Percentiles rank a stretch among this genome's conserved stretches.
These are phyloP conservation scores for Manis javanica DNA, from an alignment of 2,797 vertebrate species.

Conservation along the genomic window DNA sequence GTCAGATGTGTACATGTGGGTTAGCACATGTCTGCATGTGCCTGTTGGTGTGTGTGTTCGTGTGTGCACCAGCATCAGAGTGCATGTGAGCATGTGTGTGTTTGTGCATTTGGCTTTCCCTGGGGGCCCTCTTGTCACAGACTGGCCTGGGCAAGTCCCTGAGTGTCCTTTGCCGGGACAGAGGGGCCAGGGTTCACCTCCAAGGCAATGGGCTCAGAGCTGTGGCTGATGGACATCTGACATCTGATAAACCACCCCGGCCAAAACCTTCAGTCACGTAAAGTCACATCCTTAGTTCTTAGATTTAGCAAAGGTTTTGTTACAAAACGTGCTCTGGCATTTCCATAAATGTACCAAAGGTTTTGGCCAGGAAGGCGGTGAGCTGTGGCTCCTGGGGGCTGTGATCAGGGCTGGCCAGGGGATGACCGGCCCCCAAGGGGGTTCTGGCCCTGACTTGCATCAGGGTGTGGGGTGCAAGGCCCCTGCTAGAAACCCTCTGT, in stretches of 20 bases:
- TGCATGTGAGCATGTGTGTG: not conserved
- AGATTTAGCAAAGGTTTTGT: conserved; percentile 70
- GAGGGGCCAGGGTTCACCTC: conserved; percentile 23
- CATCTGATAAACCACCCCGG: conserved; percentile 75
- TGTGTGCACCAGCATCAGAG: not conserved
- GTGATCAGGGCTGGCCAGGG: not conserved
- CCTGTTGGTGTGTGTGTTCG: not conserved
- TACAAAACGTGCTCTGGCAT: conserved; percentile 54
- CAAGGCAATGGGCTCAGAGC: conserved; percentile 52
- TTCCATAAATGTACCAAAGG: conserved; percentile 50
- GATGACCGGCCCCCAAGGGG: no score
- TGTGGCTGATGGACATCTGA: conserved; percentile 64
- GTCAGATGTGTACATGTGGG: no score
- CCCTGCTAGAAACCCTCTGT: fast-evolving
- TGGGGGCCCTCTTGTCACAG: fast-evolving
- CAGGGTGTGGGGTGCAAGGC: fast-evolving
- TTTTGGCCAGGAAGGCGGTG: conserved; percentile 39
- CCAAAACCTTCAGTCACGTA: conserved; percentile 18
- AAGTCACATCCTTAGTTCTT: no score
- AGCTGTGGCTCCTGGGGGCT: conserved; percentile 26
- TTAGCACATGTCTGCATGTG: no score
- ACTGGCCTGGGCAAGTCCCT: fast-evolving
- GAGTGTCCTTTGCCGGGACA: not conserved
- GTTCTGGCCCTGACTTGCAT: not conserved
- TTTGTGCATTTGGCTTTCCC: not conserved